Conservation (phyloP, 2,113 vertebrate genomes). For the Cololabis saira region DNA sequence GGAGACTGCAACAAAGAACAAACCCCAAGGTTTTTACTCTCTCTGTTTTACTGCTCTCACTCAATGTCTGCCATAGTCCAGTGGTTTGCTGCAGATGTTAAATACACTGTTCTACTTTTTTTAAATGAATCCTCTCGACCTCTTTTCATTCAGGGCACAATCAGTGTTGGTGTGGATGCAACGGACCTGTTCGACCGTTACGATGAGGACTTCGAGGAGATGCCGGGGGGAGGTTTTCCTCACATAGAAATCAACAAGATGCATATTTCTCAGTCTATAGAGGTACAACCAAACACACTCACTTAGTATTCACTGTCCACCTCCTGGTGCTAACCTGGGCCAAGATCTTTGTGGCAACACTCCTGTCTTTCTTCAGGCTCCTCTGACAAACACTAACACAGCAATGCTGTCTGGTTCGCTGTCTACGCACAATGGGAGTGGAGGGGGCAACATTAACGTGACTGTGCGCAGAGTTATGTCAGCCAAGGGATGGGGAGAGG, state of each 20-base stretch:
- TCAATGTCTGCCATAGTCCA: no score
- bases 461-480: slow-evolving; percentile 90
- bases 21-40: slow-evolving; percentile 90
- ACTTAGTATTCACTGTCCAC: slow-evolving; percentile 85
- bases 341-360: slow-evolving; percentile 62
- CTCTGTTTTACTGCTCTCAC: no score
- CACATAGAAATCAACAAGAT: slow-evolving; percentile 98
- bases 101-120: background rate
- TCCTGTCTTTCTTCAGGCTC: slow-evolving; percentile 83
- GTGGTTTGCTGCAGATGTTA: no score
- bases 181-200: slow-evolving; percentile 97
- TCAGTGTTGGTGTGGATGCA: slow-evolving; percentile 95
- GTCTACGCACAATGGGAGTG: slow-evolving; percentile 94
- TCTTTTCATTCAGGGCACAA: slow-evolving; percentile 87
- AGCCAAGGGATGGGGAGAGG: slow-evolving; percentile 97
- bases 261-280: slow-evolving; percentile 98
- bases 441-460: slow-evolving; percentile 93
- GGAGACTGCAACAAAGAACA: slow-evolving; percentile 93
- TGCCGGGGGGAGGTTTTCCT: slow-evolving; percentile 89
- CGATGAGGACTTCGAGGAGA: slow-evolving; percentile 95
- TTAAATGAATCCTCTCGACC: background rate
- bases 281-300: slow-evolving; percentile 79
- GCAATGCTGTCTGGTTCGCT: slow-evolving; percentile 96
- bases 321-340: background rate
- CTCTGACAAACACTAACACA: slow-evolving; percentile 91